Evolutionary conservation across 1,140 invertebrate genomes (phyloP), one percentile per base, ranked within the genome.

Genomic region (Drosophila gunungcola): DNA sequence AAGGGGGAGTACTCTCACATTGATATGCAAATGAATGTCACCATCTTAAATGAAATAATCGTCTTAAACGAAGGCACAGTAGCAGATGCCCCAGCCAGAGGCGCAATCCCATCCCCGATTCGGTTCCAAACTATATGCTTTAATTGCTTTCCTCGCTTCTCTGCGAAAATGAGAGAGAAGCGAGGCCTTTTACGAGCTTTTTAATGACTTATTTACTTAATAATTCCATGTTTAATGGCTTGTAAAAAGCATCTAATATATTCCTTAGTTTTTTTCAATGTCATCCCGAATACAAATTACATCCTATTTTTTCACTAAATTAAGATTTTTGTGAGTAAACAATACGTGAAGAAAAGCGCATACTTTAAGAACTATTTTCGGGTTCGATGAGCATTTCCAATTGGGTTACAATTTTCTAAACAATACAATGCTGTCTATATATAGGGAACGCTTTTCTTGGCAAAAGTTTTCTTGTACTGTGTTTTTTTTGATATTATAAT

Each of bases 21-120:
- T 89, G 84, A 88, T 88, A 91, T 91, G 89, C 89, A 91, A 91
- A 91, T 91, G 89, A 91, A 91, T 91, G 89, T 91, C 84, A 89
- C 77, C 84, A 80, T 84, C 85, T 89, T 84, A 84, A 89, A 89
- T 89, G 80, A 89, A 89, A 89, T 89, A 89, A 89, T 89, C 85
- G 73, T 89, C 84, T 89, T 89, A 89, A 89, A 89, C 80, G 81
- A 88, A 69, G 55, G 51, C 75, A 67, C 54, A 55, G 34, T 49
- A 70, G 51, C 64, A 68, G 62, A 49, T 68, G 42, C 45, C 51
- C 21, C 56, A 21, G 16, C 41, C 27, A 36, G 34, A 62, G 56
- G 45, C 54, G 42, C 52, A 34, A 29, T 43, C 11, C 10, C 51
- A 32, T 21, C 6, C 36, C 43, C 65, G 13, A 43, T 58, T 34